Evolutionary conservation across 2,888 invertebrate genomes (phyloP).

Genomic region (Chrysina gloriosa): DNA sequence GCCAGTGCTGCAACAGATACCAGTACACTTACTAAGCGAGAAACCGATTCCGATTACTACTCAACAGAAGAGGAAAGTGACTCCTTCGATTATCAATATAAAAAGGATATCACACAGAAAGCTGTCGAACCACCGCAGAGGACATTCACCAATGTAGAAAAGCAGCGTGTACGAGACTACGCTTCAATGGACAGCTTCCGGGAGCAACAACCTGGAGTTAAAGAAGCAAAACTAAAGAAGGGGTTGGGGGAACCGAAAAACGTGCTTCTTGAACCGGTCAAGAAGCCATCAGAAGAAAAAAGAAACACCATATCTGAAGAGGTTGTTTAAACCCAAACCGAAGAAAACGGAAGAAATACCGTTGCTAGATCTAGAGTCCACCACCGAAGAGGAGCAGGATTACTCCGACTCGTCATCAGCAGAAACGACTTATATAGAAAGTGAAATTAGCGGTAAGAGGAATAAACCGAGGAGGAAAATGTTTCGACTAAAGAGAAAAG

Average conservation of each 20-base stretch:
- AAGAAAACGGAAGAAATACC: slow-evolving; percentile 34
- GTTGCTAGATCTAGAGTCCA: slow-evolving; percentile 14
- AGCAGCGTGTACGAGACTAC: slow-evolving; percentile 59
- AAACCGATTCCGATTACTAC: slow-evolving; percentile 48
- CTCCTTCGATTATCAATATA: slow-evolving; percentile 60
- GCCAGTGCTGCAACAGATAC: slow-evolving; percentile 17
- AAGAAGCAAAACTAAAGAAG: background rate
- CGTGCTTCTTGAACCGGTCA: background rate
- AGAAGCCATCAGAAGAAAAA: background rate
- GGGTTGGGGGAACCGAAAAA: slow-evolving; percentile 25
- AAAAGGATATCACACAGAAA: slow-evolving; percentile 49
- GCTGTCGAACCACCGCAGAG: slow-evolving; percentile 25
- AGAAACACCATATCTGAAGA: background rate
- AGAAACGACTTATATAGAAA: slow-evolving; percentile 34
- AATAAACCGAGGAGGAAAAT: background rate
- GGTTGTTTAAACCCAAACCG: background rate
- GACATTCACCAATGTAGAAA: slow-evolving; percentile 58
- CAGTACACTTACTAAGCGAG: background rate
- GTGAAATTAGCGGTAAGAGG: background rate
- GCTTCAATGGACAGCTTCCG: slow-evolving; percentile 59
- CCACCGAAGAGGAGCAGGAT: background rate
- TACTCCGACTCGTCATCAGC: background rate
- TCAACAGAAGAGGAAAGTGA: slow-evolving; percentile 52
- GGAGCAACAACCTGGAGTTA: slow-evolving; percentile 27
- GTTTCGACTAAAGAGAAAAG: background rate